Evolutionary conservation across 2,888 invertebrate genomes (phyloP), one percentile per base, ranked within the genome.

Genomic region (Auanema sp.): DNA sequence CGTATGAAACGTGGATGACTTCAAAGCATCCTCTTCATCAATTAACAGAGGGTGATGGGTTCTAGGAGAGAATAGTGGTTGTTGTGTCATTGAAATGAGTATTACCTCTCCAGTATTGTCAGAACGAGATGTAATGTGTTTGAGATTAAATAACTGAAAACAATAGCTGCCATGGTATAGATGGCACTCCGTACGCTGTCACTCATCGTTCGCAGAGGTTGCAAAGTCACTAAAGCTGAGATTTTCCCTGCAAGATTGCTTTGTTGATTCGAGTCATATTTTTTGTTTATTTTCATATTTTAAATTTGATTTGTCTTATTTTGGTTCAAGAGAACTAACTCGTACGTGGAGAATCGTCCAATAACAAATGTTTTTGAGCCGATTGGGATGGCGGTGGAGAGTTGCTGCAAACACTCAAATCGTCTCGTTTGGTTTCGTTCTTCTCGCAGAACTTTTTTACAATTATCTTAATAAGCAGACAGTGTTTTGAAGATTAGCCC

Each of bases 1-100:
- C 1, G 81, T 81, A 70, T 83, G 83, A 65, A 83, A 83, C 2
- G 76, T 68, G 4, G 82, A 83, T 0, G 82, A 82, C 53, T 77
- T 56, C 10, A 59, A 63, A 1, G 76, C 75, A 54, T 80, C 79
- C 10, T 73, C 68, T 3, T 69, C 71, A 41, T 80, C 72, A 44
- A 69, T 60, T 3, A 81, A 71, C n/a, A 78, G 62, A n/a, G 60
- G 63, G 25, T 75, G 71, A 1, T 74, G 71, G 3, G 79, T 75
- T 63, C 81, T 77, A 58, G 56, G 75, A 60, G 2, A 52, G 8
- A 16, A n/a, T n/a, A 58, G 21, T 11, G 10, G 1, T 53, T 53
- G 10, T 14, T 16, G 10, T 12, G 21, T 23, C 21, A 0, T 52
- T 14, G 5, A 5, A 52, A 23, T n/a, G 8, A 47, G 58, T 57